Evolutionary conservation across 1,140 invertebrate species (phyloP).

Genomic region (Polypedilum pembai): DNA sequence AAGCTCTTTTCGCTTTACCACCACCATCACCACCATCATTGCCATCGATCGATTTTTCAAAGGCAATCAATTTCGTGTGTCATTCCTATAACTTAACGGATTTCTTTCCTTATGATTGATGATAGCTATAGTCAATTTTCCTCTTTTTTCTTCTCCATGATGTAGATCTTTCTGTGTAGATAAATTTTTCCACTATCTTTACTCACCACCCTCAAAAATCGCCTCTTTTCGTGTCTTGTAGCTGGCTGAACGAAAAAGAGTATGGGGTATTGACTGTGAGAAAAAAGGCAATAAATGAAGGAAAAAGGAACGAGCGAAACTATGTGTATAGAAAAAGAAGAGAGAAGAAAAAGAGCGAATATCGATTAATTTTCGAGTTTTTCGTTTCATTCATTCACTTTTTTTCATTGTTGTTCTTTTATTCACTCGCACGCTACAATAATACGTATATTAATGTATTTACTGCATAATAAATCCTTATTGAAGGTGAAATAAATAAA

Average conservation of each 20-base stretch:
- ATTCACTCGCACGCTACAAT: background rate
- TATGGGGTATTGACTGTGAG: too few species aligned
- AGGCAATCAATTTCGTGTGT: conserved; percentile 24
- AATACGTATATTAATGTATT: background rate
- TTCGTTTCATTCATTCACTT: conserved; percentile 19
- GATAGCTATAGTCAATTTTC: conserved; percentile 20
- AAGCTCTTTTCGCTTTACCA: background rate
- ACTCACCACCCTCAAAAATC: too few species aligned
- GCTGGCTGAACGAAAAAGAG: too few species aligned
- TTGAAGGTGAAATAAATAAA: too few species aligned
- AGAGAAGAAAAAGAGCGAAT: background rate
- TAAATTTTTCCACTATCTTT: too few species aligned
- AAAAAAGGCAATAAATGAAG: background rate
- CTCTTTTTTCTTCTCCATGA: background rate
- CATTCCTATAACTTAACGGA: conserved; percentile 21
- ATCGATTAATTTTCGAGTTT: conserved; percentile 23
- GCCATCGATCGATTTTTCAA: conserved; percentile 11
- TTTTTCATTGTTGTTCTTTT: background rate
- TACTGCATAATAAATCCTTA: too few species aligned
- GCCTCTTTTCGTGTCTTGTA: too few species aligned
- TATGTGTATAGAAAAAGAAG: background rate
- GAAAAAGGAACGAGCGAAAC: background rate
- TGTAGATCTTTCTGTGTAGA: background rate
- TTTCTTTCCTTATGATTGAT: conserved; percentile 26
- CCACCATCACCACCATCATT: background rate